phyloP scores from a whole-genome alignment of 2,797 vertebrate species.

The Sparidentex hasta region DNA sequence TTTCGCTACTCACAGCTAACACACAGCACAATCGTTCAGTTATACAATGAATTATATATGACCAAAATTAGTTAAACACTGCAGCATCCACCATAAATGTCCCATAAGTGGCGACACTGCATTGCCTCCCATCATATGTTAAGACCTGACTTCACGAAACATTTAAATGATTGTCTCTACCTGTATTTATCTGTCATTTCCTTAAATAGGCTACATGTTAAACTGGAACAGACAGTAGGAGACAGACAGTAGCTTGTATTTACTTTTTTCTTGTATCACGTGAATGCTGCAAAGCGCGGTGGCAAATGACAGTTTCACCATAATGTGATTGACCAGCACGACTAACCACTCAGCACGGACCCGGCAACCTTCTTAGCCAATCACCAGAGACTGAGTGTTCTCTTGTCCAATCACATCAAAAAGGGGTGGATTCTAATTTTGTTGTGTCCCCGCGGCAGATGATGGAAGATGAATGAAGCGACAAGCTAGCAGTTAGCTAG shows the following conservation, averaged over 20 bases:
- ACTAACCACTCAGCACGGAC: constrained; percentile 47
- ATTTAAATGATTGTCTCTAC: background rate
- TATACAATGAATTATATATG: background rate
- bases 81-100: background rate
- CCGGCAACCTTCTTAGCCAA: constrained; percentile 30
- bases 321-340: background rate
- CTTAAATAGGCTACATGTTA: background rate
- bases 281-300: constrained; percentile 50
- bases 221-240: background rate
- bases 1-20: background rate
- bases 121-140: background rate
- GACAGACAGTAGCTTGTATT: too few relatives aligned
- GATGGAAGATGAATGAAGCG: constrained; percentile 32
- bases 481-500: constrained; percentile 15
- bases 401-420: constrained; percentile 59
- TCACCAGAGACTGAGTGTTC: background rate
- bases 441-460: constrained; percentile 29
- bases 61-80: background rate
- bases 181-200: background rate
- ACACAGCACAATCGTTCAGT: background rate
- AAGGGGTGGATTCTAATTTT: constrained; percentile 10
- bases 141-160: background rate
- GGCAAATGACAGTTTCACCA: background rate
- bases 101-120: background rate
- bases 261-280: background rate